Percentiles rank a stretch among this genome's conserved stretches.
Conservation (phyloP, 2,888 invertebrate species). For the Lasius fuliginosus region DNA sequence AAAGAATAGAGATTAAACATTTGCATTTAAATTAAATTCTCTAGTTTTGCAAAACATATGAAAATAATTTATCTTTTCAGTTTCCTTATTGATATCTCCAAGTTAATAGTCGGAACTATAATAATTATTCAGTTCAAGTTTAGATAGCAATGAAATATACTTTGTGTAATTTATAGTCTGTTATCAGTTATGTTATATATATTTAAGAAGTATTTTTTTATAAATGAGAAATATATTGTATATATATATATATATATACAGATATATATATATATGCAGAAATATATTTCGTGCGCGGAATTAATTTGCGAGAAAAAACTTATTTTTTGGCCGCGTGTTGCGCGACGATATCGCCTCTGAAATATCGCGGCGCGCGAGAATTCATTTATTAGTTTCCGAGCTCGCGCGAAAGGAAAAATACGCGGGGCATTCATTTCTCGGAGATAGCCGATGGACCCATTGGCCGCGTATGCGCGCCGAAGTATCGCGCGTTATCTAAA, state of each 20-base stretch:
- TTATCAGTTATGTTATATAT: slow-evolving; percentile 27
- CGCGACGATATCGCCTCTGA: slow-evolving; percentile 29
- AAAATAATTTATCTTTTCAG: not conserved
- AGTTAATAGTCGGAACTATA: not conserved
- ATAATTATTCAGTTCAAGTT: not conserved
- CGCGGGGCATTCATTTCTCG: slow-evolving; percentile 21
- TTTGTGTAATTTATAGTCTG: slow-evolving; percentile 16
- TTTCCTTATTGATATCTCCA: slow-evolving; percentile 29
- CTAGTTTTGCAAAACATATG: slow-evolving; percentile 22
- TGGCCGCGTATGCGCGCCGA: slow-evolving; percentile 17
- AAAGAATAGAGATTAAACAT: no score
- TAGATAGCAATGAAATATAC: slow-evolving; percentile 25
- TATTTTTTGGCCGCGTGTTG: slow-evolving; percentile 40
- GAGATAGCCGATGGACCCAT: slow-evolving; percentile 22
- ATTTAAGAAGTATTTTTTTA: not conserved
- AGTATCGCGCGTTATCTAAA: slow-evolving; percentile 61
- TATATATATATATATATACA: not conserved
- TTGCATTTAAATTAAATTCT: slow-evolving; percentile 34
- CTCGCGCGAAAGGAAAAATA: slow-evolving; percentile 22
- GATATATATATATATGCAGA: slow-evolving; percentile 4
- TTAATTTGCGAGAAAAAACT: slow-evolving; percentile 50
- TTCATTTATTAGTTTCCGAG: slow-evolving; percentile 3
- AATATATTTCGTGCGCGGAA: slow-evolving; percentile 53
- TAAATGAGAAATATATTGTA: slow-evolving; percentile 1
- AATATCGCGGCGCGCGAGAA: slow-evolving; percentile 38